A percentile compares a stretch with the other conserved stretches of the same genome.
phyloP scores from a whole-genome alignment of 2,888 invertebrate genomes.

The Campoplex nolae region DNA sequence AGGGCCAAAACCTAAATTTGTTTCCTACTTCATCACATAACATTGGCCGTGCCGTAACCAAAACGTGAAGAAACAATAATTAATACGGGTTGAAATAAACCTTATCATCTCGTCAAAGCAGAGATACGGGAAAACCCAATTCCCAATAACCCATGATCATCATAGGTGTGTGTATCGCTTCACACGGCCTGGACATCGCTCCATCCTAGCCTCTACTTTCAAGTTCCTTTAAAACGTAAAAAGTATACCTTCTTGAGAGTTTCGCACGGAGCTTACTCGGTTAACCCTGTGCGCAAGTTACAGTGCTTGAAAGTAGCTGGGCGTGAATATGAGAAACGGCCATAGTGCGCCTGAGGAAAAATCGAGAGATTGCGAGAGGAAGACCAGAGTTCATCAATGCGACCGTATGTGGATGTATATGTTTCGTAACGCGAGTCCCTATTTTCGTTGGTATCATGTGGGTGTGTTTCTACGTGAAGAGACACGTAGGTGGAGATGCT shows the following conservation, averaged over 20 bases:
- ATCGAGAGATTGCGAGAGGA: conserved; percentile 37
- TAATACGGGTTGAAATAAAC: too few relatives aligned
- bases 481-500: conserved; percentile 80
- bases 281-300: conserved; percentile 53
- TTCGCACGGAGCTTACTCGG: conserved; percentile 51
- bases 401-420: not conserved
- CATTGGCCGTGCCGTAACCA: too few relatives aligned
- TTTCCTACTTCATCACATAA: too few relatives aligned
- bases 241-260: conserved; percentile 5
- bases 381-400: not conserved
- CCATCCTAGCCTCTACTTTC: not conserved
- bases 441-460: conserved; percentile 48
- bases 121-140: not conserved
- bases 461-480: conserved; percentile 71
- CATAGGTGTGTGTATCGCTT: not conserved
- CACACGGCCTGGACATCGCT: not conserved
- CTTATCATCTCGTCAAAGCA: too few relatives aligned
- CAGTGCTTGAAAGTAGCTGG: conserved; percentile 41
- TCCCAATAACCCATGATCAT: not conserved
- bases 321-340: conserved; percentile 41
- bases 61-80: too few relatives aligned
- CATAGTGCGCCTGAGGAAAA: conserved; percentile 39
- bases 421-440: conserved; percentile 42
- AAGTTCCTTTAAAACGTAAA: not conserved
- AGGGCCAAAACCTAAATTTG: too few relatives aligned